These are phyloP conservation scores for Panzeria rudis DNA, from an alignment of 2,888 invertebrate genomes.

Conservation along the genomic window DNA sequence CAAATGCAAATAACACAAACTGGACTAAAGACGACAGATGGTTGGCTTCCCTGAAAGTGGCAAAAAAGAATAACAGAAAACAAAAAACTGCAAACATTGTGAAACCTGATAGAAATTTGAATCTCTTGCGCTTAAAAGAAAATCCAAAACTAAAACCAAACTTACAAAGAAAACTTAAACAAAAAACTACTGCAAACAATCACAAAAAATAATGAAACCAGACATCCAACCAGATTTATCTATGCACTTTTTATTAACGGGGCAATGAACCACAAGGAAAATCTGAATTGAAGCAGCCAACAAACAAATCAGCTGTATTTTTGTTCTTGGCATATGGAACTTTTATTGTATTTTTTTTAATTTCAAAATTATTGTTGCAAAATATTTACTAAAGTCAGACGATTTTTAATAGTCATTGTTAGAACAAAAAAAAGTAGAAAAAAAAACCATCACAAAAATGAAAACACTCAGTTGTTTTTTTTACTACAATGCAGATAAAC, in stretches of 20 bases:
- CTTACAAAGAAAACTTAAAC: conserved; percentile 15
- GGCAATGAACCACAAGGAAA: conserved; percentile 51
- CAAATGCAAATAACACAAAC: conserved; percentile 37
- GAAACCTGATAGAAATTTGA: conserved; percentile 39
- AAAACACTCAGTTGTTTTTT: conserved; percentile 46
- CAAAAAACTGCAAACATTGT: conserved; percentile 6
- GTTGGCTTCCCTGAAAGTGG: conserved; percentile 37
- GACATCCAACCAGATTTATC: conserved; percentile 54
- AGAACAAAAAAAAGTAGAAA: conserved; percentile 44
- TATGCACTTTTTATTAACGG: conserved; percentile 18
- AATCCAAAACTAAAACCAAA: conserved; percentile 20
- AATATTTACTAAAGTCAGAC: conserved; percentile 47
- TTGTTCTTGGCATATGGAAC: conserved; percentile 21
- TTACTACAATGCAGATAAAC: conserved; percentile 38
- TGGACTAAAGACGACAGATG: conserved; percentile 50
- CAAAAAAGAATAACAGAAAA: conserved; percentile 17
- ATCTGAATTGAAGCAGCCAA: conserved; percentile 11
- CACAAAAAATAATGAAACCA: conserved; percentile 23
- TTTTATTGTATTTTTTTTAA: conserved; percentile 19
- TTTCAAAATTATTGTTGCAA: conserved; percentile 57
- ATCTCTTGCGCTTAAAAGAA: conserved; percentile 11
- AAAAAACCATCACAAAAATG: conserved; percentile 26
- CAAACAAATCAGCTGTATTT: conserved; percentile 28
- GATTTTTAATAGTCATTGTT: conserved; percentile 63
- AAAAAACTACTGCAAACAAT: conserved; percentile 11